Evolutionary conservation across 37 sponge, comb jelly and placozoan genomes (phyloP).

Genomic region (Crambe crambe): DNA sequence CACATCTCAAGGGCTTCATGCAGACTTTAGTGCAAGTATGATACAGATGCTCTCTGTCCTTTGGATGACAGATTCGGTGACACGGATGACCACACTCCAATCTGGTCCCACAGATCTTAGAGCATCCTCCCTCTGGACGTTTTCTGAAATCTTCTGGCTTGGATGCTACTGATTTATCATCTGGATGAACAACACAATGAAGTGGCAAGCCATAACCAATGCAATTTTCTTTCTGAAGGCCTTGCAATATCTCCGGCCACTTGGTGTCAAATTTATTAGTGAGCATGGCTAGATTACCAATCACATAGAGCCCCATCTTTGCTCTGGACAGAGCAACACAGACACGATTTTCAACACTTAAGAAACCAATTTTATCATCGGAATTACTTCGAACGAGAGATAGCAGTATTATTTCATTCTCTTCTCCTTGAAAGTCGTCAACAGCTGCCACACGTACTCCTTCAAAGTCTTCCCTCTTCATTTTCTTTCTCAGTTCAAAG

Average conservation of each 20-base stretch:
- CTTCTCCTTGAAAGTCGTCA: conserved; percentile 96
- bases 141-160: conserved; percentile 64
- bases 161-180: conserved; percentile 3
- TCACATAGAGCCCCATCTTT: conserved; percentile 77
- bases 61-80: conserved; percentile 67
- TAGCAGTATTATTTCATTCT: conserved; percentile 84
- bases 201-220: conserved; percentile 66
- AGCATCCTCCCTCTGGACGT: conserved; percentile 86
- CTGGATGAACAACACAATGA: conserved; percentile 75
- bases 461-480: conserved; percentile 42
- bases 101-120: conserved; percentile 44
- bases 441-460: conserved; percentile 85
- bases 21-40: conserved; percentile 63
- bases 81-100: conserved; percentile 83
- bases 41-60: conserved; percentile 54
- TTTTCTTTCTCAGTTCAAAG: conserved; percentile 56
- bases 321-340: conserved; percentile 96
- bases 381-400: conserved; percentile 86
- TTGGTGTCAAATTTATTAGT: conserved; percentile 36
- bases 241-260: conserved; percentile 70
- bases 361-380: conserved; percentile 78
- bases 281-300: conserved; percentile 81
- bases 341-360: conserved; percentile 70
- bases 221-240: conserved; percentile 36
- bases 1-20: conserved; percentile 57